Evolutionary conservation across 2,888 invertebrate genomes (phyloP).

Genomic region (Diadromus collaris): DNA sequence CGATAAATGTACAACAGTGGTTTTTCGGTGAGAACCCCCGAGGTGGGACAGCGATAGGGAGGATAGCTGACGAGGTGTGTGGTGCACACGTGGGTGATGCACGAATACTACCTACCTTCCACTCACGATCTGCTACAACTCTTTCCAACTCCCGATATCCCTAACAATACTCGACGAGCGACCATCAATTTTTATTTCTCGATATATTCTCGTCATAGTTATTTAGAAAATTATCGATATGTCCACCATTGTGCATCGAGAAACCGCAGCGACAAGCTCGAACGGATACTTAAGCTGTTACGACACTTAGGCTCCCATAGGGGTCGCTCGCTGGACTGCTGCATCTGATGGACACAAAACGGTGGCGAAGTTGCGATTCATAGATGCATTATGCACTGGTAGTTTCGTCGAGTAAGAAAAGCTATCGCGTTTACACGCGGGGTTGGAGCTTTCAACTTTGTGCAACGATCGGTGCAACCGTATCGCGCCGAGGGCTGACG

Average conservation of each 20-base stretch:
- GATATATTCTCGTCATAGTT: background rate
- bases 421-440: background rate
- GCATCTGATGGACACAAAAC: background rate
- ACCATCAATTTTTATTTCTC: background rate
- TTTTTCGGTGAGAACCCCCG: constrained; percentile 35
- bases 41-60: background rate
- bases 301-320: background rate
- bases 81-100: background rate
- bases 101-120: background rate
- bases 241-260: background rate
- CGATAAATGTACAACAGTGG: constrained; percentile 43
- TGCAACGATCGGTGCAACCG: background rate
- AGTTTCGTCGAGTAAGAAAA: background rate
- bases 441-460: background rate
- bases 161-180: background rate
- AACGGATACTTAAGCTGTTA: background rate
- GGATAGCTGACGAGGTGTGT: background rate
- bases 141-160: background rate
- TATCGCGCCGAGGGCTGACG: background rate
- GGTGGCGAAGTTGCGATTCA: background rate
- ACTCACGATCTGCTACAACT: background rate
- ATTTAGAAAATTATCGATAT: background rate
- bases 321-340: background rate
- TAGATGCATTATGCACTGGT: background rate
- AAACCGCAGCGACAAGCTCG: background rate